A percentile compares a stretch with the other conserved stretches of the same genome.
Evolutionary conservation across 2,113 vertebrate species (phyloP).

Genomic region (Balaeniceps rex): DNA sequence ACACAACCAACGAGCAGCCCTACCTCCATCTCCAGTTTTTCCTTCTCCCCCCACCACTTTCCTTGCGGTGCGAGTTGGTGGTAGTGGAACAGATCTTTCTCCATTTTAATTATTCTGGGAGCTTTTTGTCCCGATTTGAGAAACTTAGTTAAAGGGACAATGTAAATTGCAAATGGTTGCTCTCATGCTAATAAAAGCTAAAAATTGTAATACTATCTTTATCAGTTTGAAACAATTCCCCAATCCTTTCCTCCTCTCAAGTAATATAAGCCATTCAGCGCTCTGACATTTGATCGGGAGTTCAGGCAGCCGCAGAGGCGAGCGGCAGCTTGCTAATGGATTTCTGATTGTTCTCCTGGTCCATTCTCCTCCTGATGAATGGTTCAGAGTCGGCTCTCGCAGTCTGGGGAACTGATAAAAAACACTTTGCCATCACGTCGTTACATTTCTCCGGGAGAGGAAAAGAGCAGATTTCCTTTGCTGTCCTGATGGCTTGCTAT

Average conservation of each 20-base stretch:
- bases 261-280: background rate
- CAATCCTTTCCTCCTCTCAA: background rate
- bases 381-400: background rate
- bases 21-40: background rate
- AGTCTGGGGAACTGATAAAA: conserved; percentile 1
- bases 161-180: background rate
- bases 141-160: background rate
- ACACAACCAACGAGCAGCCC: background rate
- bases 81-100: background rate
- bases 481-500: background rate
- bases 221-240: background rate
- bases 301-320: background rate
- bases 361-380: conserved; percentile 16
- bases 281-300: conserved; percentile 37
- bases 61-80: background rate
- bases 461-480: background rate
- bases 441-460: background rate
- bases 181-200: background rate
- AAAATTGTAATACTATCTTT: conserved; percentile 1
- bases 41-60: background rate
- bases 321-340: conserved; percentile 43
- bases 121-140: background rate
- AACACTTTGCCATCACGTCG: background rate
- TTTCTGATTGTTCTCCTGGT: conserved; percentile 51
- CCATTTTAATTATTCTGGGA: background rate